Conservation (phyloP, 2,797 vertebrate species). For the Perodicticus potto region DNA sequence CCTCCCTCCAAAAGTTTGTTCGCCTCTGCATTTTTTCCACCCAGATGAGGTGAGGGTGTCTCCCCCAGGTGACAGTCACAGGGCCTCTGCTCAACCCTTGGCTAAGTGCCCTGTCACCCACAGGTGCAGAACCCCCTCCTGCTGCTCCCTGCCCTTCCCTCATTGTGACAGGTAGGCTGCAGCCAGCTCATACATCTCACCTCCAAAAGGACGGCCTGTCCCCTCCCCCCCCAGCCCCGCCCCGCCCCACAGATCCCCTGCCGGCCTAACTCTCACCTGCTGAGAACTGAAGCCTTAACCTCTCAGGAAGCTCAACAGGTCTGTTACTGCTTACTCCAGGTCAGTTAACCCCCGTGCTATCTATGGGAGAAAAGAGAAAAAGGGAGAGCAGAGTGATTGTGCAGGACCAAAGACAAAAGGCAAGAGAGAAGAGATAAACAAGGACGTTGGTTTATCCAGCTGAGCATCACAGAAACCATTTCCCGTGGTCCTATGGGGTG, state of each 20-base stretch:
- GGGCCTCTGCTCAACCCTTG: neutral
- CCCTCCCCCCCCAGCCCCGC: no score
- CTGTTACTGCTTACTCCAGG: fast-evolving
- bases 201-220: neutral
- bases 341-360: neutral
- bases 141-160: no score
- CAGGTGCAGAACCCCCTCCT: fast-evolving
- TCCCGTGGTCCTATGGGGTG: fast-evolving
- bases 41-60: neutral
- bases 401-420: neutral
- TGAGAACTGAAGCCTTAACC: neutral
- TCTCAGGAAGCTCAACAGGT: neutral
- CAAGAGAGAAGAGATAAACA: no score
- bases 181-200: no score
- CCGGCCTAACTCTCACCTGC: neutral
- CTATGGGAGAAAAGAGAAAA: neutral
- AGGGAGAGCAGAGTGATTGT: neutral
- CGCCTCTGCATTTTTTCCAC: neutral
- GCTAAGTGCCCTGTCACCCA: neutral
- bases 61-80: neutral
- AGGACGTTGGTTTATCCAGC: neutral
- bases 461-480: neutral
- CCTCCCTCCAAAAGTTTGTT: no score
- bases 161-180: neutral
- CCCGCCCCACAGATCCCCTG: no score